Evolutionary conservation across 2,888 invertebrate species (phyloP), one percentile per base, ranked within the genome.

Genomic region (Papilio gigon): DNA sequence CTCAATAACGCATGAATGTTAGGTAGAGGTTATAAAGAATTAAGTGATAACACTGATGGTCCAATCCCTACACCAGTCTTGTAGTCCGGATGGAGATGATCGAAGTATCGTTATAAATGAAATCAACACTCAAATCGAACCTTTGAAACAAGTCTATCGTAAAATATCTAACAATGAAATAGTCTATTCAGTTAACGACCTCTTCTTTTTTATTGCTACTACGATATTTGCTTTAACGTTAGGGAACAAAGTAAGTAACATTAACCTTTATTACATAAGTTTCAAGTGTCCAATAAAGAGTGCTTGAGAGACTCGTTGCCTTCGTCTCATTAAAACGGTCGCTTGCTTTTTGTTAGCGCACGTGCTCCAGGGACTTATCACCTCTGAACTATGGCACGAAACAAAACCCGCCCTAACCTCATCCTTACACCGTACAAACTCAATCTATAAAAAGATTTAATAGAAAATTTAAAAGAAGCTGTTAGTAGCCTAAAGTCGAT

Each of bases 241-340:
- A 56, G 53, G 53, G 53, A 56, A 56, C 53, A 56, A 56, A 56
- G 53, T 56, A 60, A 60, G 37, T 60, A 60, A 60, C 60, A 25
- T 60, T 60, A 60, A 60, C 60, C 40, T 60, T 40, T 60, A 56
- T 56, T 56, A 56, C 53, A 56, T 56, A 56, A 56, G 53, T 56
- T 56, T 56, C 53, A 56, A 56, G 53, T 30, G 53, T 56, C 53
- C 53, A 56, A 56, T 56, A 56, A 60, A 60, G 60, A 60, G 60
- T 60, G 17, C 60, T 60, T 60, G 25, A 40, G 60, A 60, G 40
- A 60, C 60, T 60, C 60, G 37, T 60, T 60, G 37, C 60, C 60
- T n/a, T 40, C 25, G 60, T 60, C 60, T 60, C 60, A 40, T 60
- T 60, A 60, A 60, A 40, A 40, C 20, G 60, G 37, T 60, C 60